phyloP scores from a whole-genome alignment of 1,140 invertebrate species.

The Drosophila ananassae region DNA sequence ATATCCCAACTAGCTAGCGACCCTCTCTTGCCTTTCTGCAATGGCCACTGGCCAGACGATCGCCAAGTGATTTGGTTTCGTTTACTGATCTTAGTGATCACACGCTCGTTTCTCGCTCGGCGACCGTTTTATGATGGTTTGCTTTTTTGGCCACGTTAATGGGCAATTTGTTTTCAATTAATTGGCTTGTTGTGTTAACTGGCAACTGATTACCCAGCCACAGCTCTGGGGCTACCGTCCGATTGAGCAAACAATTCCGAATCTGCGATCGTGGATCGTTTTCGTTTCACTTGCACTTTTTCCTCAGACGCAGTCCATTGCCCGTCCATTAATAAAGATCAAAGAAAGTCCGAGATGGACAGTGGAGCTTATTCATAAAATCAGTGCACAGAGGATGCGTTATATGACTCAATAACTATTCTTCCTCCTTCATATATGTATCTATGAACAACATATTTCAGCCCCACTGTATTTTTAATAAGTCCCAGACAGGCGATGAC shows the following conservation, averaged over 20 bases:
- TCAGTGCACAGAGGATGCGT: background rate
- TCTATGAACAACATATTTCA: background rate
- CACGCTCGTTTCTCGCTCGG: slow-evolving; percentile 41
- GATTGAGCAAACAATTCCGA: slow-evolving; percentile 5
- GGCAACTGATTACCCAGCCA: slow-evolving; percentile 49
- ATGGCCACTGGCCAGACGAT: slow-evolving; percentile 37
- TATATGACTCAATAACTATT: no score
- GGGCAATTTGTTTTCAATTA: slow-evolving; percentile 80
- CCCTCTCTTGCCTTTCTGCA: slow-evolving; percentile 26
- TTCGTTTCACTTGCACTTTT: slow-evolving; percentile 39
- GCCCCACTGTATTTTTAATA: slow-evolving; percentile 13
- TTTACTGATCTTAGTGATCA: slow-evolving; percentile 27
- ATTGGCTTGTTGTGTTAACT: slow-evolving; percentile 79
- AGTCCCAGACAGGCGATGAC: slow-evolving; percentile 25
- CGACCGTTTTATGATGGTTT: slow-evolving; percentile 49
- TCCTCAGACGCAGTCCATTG: slow-evolving; percentile 14
- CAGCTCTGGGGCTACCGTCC: slow-evolving; percentile 48
- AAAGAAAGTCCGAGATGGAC: slow-evolving; percentile 26
- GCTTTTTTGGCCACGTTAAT: slow-evolving; percentile 64
- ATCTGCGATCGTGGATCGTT: slow-evolving; percentile 13
- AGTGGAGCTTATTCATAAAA: slow-evolving; percentile 24
- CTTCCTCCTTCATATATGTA: no score
- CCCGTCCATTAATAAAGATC: slow-evolving; percentile 39
- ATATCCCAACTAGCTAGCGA: slow-evolving; percentile 28
- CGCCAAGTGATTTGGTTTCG: slow-evolving; percentile 55